Percentiles rank a stretch among this genome's conserved stretches.
Evolutionary conservation across 1,140 invertebrate species (phyloP).

Genomic region (Bombyx mandarina): DNA sequence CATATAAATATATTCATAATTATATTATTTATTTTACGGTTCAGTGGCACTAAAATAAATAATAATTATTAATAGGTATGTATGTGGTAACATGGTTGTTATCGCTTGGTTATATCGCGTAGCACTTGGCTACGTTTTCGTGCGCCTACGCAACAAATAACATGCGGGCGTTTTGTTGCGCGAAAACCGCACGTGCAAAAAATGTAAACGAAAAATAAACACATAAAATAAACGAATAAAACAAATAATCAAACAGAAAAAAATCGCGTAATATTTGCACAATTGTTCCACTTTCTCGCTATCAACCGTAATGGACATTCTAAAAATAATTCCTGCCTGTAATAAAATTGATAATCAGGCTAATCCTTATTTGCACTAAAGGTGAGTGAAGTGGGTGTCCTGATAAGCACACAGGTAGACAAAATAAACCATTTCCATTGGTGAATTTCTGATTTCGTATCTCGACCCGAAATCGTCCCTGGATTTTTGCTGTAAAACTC

Average conservation of each 20-base stretch:
- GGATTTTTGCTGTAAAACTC: constrained; percentile 9
- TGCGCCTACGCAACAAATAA: too few relatives aligned
- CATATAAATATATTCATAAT: too few relatives aligned
- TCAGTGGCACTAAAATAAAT: too few relatives aligned
- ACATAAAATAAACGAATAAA: constrained; percentile 8
- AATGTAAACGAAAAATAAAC: constrained; percentile 11
- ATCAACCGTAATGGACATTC: constrained; percentile 28
- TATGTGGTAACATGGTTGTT: too few relatives aligned
- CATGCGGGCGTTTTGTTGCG: not conserved
- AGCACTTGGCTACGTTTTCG: too few relatives aligned
- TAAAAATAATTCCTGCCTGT: constrained; percentile 43
- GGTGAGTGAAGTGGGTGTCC: constrained; percentile 50
- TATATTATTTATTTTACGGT: too few relatives aligned
- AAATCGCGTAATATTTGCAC: constrained; percentile 48
- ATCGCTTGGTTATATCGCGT: too few relatives aligned
- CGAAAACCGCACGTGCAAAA: constrained; percentile 28
- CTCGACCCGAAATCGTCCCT: constrained; percentile 11
- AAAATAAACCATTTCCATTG: constrained; percentile 39
- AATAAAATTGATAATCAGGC: constrained; percentile 59
- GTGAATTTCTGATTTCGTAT: constrained; percentile 32
- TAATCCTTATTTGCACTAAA: constrained; percentile 63
- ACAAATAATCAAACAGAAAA: constrained; percentile 43
- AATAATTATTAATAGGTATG: too few relatives aligned
- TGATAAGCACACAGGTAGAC: constrained; percentile 47
- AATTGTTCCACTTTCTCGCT: constrained; percentile 42